Conservation (phyloP, 2,888 invertebrate genomes). For the Mimas tiliae region DNA sequence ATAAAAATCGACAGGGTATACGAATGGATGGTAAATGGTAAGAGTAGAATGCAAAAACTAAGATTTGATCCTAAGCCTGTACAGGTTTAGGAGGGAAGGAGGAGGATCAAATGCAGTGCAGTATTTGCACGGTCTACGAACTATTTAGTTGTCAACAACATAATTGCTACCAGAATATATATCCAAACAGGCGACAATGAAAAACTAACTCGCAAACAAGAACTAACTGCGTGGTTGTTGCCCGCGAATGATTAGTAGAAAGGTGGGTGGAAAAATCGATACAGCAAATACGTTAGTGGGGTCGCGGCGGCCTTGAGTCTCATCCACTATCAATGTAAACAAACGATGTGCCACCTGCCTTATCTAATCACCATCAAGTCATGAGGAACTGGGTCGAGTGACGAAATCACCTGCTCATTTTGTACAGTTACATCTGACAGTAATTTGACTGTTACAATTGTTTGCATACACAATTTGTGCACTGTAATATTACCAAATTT, state of each 20-base stretch:
- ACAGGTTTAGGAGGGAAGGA: no score
- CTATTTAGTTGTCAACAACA: no score
- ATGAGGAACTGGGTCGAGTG: slow-evolving; percentile 56
- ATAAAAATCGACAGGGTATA: no score
- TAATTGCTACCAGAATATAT: no score
- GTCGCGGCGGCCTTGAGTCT: slow-evolving; percentile 44
- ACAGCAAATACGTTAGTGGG: slow-evolving; percentile 30
- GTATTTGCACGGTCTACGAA: no score
- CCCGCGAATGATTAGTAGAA: slow-evolving; percentile 12
- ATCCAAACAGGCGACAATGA: no score
- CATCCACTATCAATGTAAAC: slow-evolving; percentile 51
- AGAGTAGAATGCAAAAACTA: no score
- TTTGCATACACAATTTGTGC: not conserved
- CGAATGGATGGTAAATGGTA: no score
- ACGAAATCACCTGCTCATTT: slow-evolving; percentile 46
- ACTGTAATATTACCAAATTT: slow-evolving; percentile 1
- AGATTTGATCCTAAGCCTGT: no score
- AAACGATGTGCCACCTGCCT: slow-evolving; percentile 43
- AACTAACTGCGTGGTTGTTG: slow-evolving; percentile 56
- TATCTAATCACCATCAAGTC: slow-evolving; percentile 56
- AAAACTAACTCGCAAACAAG: slow-evolving; percentile 28
- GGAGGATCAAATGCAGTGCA: no score
- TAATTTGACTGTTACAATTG: slow-evolving; percentile 19
- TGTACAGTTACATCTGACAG: slow-evolving; percentile 10
- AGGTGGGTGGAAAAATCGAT: slow-evolving; percentile 38